phyloP scores from a whole-genome alignment of 2,113 vertebrate genomes.

The Campylomormyrus numenius region DNA sequence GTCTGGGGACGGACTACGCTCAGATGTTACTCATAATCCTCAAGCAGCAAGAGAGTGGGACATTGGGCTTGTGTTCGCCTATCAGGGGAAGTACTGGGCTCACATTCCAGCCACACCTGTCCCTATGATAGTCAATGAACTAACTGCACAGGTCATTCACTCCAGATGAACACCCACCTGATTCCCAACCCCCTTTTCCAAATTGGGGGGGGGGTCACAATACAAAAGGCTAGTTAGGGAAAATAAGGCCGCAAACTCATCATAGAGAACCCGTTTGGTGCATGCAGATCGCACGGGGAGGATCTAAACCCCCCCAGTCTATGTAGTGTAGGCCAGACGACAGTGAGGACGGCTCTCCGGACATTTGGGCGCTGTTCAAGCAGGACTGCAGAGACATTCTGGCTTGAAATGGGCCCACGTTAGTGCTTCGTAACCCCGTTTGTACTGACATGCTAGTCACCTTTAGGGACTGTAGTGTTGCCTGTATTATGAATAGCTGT shows the following conservation, averaged over 20 bases:
- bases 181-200: not conserved
- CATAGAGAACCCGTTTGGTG: not conserved
- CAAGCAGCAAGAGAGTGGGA: not conserved
- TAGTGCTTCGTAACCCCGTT: conserved; percentile 26
- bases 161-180: not conserved
- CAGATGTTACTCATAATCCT: not conserved
- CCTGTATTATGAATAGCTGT: conserved; percentile 55
- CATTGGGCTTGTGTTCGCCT: not conserved
- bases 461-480: conserved; percentile 60
- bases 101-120: not conserved
- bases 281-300: not conserved
- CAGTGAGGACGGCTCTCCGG: not conserved
- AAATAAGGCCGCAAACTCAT: conserved; percentile 1
- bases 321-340: not conserved
- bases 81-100: not conserved
- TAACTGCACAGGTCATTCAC: not conserved
- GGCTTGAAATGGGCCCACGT: not conserved
- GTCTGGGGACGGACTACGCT: not conserved
- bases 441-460: conserved; percentile 31
- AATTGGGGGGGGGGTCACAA: not conserved
- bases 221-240: not conserved
- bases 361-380: not conserved
- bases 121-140: not conserved
- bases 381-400: not conserved
- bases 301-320: not conserved